Conservation (phyloP, 2,797 vertebrate genomes). For the Gymnothorax reevesii region DNA sequence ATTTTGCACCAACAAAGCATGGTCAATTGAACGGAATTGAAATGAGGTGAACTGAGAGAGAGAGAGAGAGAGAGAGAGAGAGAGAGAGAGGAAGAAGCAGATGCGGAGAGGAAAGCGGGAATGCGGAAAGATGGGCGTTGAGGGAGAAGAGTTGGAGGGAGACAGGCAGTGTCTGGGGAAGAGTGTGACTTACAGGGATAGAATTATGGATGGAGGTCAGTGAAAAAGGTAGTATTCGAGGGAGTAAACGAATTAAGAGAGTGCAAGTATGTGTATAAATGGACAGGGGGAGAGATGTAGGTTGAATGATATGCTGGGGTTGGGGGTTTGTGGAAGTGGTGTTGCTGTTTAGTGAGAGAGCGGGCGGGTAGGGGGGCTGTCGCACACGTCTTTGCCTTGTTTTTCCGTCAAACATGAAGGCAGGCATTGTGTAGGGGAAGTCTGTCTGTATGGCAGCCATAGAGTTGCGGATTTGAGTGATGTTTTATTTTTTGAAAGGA, state of each 20-base stretch:
- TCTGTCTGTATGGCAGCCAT: neutral
- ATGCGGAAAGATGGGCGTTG: neutral
- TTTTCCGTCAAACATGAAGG: neutral
- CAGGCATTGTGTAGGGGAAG: neutral
- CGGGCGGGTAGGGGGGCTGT: neutral
- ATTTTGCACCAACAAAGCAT: neutral
- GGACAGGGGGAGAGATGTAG: neutral
- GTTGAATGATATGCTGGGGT: neutral
- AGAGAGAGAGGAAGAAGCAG: conserved; percentile 38
- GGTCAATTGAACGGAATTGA: neutral
- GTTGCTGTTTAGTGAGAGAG: neutral
- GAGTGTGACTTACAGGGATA: neutral
- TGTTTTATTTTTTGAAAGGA: neutral
- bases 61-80: conserved; percentile 58
- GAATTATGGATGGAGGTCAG: neutral
- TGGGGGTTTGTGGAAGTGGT: neutral
- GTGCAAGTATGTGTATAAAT: neutral
- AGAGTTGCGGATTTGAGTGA: neutral
- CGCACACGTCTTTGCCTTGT: neutral
- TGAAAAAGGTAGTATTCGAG: neutral
- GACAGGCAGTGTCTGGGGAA: neutral
- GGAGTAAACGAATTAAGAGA: neutral
- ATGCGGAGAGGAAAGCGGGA: neutral
- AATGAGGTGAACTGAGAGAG: neutral
- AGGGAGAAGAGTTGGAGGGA: neutral